Evolutionary conservation across 23 tunicate species (phyloP).

Genomic region (Corella eumyota): DNA sequence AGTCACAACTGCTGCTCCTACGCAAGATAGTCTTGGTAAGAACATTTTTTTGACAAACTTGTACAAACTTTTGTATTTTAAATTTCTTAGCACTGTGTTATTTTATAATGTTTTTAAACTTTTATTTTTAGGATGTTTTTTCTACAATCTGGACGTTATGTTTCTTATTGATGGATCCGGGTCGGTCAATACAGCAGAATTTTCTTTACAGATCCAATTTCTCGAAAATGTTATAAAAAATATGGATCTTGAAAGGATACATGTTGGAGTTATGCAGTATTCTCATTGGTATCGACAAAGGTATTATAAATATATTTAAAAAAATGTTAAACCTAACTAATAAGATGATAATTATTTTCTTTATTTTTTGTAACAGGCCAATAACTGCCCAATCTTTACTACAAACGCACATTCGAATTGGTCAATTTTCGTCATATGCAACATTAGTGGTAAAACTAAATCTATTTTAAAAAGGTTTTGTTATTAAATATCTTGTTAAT

Average conservation of each 20-base stretch:
- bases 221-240: not conserved
- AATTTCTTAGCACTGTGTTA: no score
- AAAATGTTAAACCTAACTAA: not conserved
- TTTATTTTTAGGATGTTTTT: conserved; percentile 2
- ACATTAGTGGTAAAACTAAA: conserved; percentile 1
- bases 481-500: no score
- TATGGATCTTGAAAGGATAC: not conserved
- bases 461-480: no score
- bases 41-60: no score
- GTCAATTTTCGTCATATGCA: not conserved
- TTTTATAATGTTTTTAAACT: no score
- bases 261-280: conserved; percentile 17
- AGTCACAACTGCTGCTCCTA: no score
- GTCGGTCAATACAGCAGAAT: conserved; percentile 2
- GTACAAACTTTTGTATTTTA: no score
- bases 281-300: conserved; percentile 16
- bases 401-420: conserved; percentile 7
- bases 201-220: not conserved
- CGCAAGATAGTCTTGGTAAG: no score
- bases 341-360: not conserved
- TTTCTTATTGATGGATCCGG: conserved; percentile 22
- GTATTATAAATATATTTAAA: not conserved
- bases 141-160: conserved; percentile 3
- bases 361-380: conserved; percentile 4
- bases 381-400: conserved; percentile 1